These are phyloP conservation scores for Pangasius mekongensis DNA, from an alignment of 2,797 vertebrate genomes.

Conservation along the genomic window DNA sequence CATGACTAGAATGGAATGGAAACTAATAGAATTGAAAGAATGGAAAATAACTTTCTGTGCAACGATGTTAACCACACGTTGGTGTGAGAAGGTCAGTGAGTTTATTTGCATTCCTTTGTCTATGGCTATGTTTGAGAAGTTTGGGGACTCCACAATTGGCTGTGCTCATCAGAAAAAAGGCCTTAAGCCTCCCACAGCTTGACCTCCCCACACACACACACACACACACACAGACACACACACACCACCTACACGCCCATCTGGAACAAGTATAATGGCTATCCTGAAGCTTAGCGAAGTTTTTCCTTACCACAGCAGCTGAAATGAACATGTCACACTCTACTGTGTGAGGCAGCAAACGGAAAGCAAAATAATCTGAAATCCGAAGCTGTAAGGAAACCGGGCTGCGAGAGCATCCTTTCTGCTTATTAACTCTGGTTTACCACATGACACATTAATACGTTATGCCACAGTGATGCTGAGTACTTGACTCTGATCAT, in stretches of 20 bases:
- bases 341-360: background rate
- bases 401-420: background rate
- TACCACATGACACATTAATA: background rate
- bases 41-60: background rate
- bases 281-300: conserved; percentile 61
- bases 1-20: background rate
- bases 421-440: background rate
- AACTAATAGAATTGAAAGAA: background rate
- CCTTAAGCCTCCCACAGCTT: conserved; percentile 4
- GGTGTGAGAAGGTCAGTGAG: background rate
- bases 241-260: conserved; percentile 46
- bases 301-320: conserved; percentile 13
- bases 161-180: conserved; percentile 59
- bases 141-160: conserved; percentile 30
- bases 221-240: conserved; percentile 1
- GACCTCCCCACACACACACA: conserved; percentile 1
- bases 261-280: conserved; percentile 62
- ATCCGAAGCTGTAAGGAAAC: background rate
- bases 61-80: background rate
- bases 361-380: background rate
- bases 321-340: conserved; percentile 8
- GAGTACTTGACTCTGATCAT: background rate
- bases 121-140: background rate
- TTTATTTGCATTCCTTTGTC: conserved; percentile 4
- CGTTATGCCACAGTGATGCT: background rate